phyloP scores from a whole-genome alignment of 1,140 invertebrate species.

The Dendroctonus ponderosae region DNA sequence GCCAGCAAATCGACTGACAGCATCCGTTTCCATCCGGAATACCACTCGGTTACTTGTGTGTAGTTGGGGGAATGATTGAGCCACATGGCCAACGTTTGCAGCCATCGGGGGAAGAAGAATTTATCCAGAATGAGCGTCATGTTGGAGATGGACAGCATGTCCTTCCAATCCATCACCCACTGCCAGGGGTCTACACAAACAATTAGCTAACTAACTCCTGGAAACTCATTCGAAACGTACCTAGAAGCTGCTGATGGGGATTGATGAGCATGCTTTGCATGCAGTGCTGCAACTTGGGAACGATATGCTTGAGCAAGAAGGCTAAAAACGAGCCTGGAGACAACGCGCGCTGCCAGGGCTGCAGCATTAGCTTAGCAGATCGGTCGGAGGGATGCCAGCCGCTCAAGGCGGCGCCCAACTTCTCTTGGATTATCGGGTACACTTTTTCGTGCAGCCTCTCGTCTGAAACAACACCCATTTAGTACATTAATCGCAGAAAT shows the following conservation, averaged over 20 bases:
- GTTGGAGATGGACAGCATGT: constrained; percentile 68
- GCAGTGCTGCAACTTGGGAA: constrained; percentile 82
- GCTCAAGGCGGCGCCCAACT: constrained; percentile 81
- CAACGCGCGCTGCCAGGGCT: constrained; percentile 89
- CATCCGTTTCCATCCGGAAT: constrained; percentile 82
- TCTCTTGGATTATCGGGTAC: constrained; percentile 91
- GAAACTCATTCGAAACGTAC: too few species aligned
- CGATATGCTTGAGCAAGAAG: constrained; percentile 85
- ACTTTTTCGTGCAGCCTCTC: constrained; percentile 70
- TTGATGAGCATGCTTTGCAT: constrained; percentile 77
- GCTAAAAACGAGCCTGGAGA: constrained; percentile 77
- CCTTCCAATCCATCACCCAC: constrained; percentile 85
- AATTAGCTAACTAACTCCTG: too few species aligned
- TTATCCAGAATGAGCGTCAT: constrained; percentile 77
- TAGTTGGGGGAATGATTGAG: constrained; percentile 78
- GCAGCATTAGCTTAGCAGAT: constrained; percentile 88
- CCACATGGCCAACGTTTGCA: constrained; percentile 78
- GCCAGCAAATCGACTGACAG: constrained; percentile 66
- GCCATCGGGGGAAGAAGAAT: constrained; percentile 86
- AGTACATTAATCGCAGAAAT: too few species aligned
- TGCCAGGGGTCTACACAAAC: constrained; percentile 55
- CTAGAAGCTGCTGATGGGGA: constrained; percentile 77
- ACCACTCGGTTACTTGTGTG: constrained; percentile 84
- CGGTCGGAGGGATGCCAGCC: constrained; percentile 92
- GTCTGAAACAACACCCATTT: constrained; percentile 51